Conservation (phyloP, 2,113 vertebrate species). For the Agelaius phoeniceus region DNA sequence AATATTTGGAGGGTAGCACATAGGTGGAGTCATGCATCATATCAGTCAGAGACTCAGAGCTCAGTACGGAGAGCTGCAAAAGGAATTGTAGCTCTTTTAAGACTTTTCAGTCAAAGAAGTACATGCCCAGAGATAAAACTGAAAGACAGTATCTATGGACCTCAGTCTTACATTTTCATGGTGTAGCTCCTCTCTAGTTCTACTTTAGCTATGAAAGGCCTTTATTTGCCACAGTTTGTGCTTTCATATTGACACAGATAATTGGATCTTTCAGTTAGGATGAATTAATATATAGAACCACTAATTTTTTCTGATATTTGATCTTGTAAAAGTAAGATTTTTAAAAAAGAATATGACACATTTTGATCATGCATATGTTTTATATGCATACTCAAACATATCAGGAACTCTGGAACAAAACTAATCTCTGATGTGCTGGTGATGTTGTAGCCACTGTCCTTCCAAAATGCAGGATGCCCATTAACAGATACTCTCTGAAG, state of each 20-base stretch:
- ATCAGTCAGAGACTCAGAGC: not conserved
- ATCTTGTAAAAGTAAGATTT: not conserved
- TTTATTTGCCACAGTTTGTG: not conserved
- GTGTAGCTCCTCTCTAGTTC: not conserved
- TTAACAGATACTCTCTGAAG: not conserved
- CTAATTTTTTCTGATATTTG: not conserved
- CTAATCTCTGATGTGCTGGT: not conserved
- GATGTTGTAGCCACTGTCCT: not conserved
- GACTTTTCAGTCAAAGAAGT: not conserved
- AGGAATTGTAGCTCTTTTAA: not conserved
- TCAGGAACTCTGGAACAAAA: not conserved
- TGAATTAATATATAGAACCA: not conserved
- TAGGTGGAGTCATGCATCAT: not conserved
- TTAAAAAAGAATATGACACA: not conserved
- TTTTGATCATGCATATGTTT: not conserved
- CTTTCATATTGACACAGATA: not conserved
- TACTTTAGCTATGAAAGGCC: not conserved
- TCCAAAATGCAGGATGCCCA: not conserved
- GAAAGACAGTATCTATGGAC: not conserved
- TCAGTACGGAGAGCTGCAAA: not conserved
- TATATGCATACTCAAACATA: not conserved
- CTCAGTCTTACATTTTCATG: not conserved
- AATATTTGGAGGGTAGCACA: not conserved
- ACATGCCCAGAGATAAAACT: not conserved
- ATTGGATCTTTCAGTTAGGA: constrained; percentile 1